Evolutionary conservation across 2,113 vertebrate species (phyloP), one percentile per base, ranked within the genome.

Genomic region (Furnarius figulus): DNA sequence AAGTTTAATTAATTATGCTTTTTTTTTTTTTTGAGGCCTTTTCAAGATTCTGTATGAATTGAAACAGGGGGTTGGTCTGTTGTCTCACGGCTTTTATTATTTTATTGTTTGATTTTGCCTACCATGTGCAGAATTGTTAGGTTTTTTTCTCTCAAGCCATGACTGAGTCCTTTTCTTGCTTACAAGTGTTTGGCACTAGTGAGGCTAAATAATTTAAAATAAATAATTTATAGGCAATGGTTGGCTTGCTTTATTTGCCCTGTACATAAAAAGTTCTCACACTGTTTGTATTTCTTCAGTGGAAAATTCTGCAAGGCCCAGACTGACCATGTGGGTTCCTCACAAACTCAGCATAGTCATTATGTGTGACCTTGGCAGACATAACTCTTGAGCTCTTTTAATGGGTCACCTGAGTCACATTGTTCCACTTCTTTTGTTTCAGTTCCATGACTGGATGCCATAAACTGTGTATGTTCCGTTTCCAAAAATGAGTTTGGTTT

Each of bases 361-460:
- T 89, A 65, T 33, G 33, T 71, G 65, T 71, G 82, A 52, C 79
- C 75, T 89, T 62, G 55, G 55, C 31, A 21, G 55, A 33, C 19
- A 33, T 33, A 56, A 55, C 27, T 35, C 37, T 87, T 80, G 63
- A 75, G 77, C 77, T 85, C 65, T 49, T 94, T 62, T 90, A 94
- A 87, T 90, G 74, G 71, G 87, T 95, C 90, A 95, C 89, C 77
- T 40, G 94, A 89, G 94, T 49, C 87, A 89, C 77, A 92, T 50
- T 86, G 75, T 87, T 81, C 61, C 56, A 76, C n/a, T n/a, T n/a
- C n/a, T n/a, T n/a, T 56, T 40, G 53, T 91, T 76, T n/a, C 82
- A 56, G 61, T 65, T 91, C 40, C 28, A 10, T 87, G 91, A 92
- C 56, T 82, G 77, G 44, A 91, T 89, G 52, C 49, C 40, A 49